phyloP scores from a whole-genome alignment of 1,140 invertebrate genomes.

The Nebria ingens region DNA sequence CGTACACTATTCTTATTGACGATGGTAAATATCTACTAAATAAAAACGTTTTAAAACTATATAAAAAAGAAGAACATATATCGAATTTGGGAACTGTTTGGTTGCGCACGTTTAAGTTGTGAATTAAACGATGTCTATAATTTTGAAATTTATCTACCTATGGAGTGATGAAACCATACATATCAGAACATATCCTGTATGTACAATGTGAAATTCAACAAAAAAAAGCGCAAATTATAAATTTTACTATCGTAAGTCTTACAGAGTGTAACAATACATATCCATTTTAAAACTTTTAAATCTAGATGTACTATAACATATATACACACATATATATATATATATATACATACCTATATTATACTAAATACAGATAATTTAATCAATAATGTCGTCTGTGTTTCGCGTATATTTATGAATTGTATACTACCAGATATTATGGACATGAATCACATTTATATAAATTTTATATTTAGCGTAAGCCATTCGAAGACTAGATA shows the following conservation, averaged over 20 bases:
- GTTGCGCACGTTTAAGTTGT: background rate
- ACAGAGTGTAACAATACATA: background rate
- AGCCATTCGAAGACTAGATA: background rate
- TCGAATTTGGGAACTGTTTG: background rate
- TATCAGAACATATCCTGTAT: constrained; percentile 8
- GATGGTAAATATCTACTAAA: no score
- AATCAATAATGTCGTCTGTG: no score
- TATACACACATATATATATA: background rate
- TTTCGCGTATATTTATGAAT: background rate
- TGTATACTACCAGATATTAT: background rate
- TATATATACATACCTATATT: background rate
- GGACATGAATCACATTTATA: background rate
- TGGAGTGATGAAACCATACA: constrained; percentile 8
- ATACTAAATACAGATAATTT: background rate
- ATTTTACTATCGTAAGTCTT: background rate
- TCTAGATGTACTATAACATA: background rate
- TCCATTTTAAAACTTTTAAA: background rate
- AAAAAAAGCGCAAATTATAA: background rate
- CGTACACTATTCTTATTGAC: no score
- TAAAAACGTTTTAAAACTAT: no score
- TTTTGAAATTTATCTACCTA: background rate
- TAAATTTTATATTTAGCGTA: background rate
- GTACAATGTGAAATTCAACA: constrained; percentile 4
- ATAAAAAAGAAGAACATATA: background rate
- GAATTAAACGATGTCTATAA: background rate